phyloP scores from a whole-genome alignment of 2,888 invertebrate genomes.

The Tenodera sinensis region DNA sequence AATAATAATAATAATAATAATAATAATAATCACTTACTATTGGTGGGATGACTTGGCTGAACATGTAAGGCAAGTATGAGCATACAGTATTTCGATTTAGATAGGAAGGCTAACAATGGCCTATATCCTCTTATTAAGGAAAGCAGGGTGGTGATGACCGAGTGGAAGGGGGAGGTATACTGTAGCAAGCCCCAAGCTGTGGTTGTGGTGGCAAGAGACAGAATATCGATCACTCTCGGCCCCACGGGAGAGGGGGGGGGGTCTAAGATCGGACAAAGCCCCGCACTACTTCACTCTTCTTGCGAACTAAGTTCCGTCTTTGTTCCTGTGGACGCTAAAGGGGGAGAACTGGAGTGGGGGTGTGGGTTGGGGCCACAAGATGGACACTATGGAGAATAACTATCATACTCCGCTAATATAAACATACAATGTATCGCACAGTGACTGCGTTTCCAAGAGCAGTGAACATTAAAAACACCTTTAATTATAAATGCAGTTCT shows the following conservation, averaged over 20 bases:
- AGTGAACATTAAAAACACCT: too few species aligned
- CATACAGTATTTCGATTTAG: too few species aligned
- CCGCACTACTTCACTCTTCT: neutral
- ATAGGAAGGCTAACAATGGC: neutral
- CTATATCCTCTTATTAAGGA: slow-evolving; percentile 17
- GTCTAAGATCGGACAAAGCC: slow-evolving; percentile 12
- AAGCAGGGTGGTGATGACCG: neutral
- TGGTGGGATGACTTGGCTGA: too few species aligned
- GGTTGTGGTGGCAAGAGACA: slow-evolving; percentile 13
- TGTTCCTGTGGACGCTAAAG: neutral
- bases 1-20: too few species aligned
- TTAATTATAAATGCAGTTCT: too few species aligned
- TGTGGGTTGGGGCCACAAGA: neutral
- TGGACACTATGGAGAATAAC: neutral
- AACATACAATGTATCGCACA: too few species aligned
- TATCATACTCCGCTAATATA: too few species aligned
- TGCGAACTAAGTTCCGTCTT: slow-evolving; percentile 6
- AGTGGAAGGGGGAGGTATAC: neutral
- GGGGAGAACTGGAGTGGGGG: neutral
- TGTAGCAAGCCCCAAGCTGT: neutral
- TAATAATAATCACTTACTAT: too few species aligned
- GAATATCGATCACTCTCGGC: slow-evolving; percentile 2
- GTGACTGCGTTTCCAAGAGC: too few species aligned
- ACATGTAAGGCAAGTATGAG: too few species aligned
- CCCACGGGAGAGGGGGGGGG: neutral